Base-by-base conservation (phyloP, 2,888 invertebrate species). In the Sphecodes monilicornis region DNA sequence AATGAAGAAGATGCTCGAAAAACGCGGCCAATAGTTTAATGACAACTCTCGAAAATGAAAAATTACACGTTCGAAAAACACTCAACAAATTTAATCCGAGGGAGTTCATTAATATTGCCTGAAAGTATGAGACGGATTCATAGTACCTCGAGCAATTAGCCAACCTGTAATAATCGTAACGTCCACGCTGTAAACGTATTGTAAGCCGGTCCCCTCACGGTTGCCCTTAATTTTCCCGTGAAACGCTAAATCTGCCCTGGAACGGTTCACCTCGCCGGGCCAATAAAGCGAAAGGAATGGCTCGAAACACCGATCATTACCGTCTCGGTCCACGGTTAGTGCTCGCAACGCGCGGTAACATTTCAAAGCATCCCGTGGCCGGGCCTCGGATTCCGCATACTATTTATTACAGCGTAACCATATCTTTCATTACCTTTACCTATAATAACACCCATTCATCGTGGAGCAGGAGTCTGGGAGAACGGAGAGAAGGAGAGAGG, bases 371-470 rank as follows among this genome's bases (percentile, higher is more conserved):
- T 36, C 29, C 71, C 13, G 43, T 29, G 54, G 32, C 57, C 32
- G 32, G 13, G 71, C 54, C 57, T 76, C 82, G 76, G 64, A 83
- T 76, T 83, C 83, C 72, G 60, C 73, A 26, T 83, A 70, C 75
- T 84, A 84, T 84, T 84, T 84, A 84, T 84, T 84, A 84, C 78
- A 68, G 46, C 75, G 75, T 79, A 84, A 84, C 85, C 70, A 84
- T 79, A 79, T 79, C 85, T 84, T 84, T 85, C 85, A 84, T 85
- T 84, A 84, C 84, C 84, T 84, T 78, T 73, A 36, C 71, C 84
- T 76, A 84, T 84, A 85, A 85, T 78, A 84, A 85, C 72, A 60
- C 68, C 72, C 68, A 84, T 85, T 84, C 83, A 73, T 85, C 79
- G 32, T 41, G 29, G 13, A 3, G 26, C 36, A 39, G 29, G 36